Percentiles rank a stretch among this genome's conserved stretches.
Conservation (phyloP, 2,113 vertebrate species). For the Mesembrinibis cayennensis region DNA sequence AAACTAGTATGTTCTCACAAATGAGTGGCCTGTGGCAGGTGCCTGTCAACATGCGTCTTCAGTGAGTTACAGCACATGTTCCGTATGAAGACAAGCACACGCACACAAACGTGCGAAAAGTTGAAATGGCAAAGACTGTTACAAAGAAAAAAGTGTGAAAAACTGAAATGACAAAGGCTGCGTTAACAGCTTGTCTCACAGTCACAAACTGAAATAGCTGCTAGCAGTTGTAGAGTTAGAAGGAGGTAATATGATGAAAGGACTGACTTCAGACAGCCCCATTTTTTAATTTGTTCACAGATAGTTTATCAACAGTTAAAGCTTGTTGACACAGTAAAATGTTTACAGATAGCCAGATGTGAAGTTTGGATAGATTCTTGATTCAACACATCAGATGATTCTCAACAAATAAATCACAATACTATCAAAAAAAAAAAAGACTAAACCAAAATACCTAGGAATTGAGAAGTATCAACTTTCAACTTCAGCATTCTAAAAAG, state of each 20-base stretch:
- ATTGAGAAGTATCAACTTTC: not conserved
- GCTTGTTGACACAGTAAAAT: not conserved
- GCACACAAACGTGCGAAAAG: not conserved
- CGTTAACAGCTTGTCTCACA: slow-evolving; percentile 9
- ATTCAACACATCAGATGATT: not conserved
- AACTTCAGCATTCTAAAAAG: not conserved
- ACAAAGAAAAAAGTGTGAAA: slow-evolving; percentile 37
- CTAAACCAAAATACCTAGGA: not conserved
- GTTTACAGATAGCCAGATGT: not conserved
- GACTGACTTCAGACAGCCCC: not conserved
- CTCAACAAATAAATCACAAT: not conserved
- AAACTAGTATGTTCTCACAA: not conserved
- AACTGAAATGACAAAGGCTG: slow-evolving; percentile 53
- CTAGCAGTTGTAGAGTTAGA: not conserved
- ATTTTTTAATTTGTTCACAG: not conserved
- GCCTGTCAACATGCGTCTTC: not conserved
- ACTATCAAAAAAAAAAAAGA: not conserved
- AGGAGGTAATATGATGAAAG: not conserved
- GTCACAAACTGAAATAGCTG: slow-evolving; percentile 9
- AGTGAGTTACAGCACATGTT: not conserved
- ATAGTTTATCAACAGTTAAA: not conserved
- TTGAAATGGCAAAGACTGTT: slow-evolving; percentile 31
- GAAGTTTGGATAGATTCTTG: not conserved
- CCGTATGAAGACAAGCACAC: not conserved
- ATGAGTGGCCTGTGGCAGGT: not conserved